Evolutionary conservation across 1,140 invertebrate species (phyloP), one percentile per base, ranked within the genome.

Genomic region (Mesaphorura yosii): DNA sequence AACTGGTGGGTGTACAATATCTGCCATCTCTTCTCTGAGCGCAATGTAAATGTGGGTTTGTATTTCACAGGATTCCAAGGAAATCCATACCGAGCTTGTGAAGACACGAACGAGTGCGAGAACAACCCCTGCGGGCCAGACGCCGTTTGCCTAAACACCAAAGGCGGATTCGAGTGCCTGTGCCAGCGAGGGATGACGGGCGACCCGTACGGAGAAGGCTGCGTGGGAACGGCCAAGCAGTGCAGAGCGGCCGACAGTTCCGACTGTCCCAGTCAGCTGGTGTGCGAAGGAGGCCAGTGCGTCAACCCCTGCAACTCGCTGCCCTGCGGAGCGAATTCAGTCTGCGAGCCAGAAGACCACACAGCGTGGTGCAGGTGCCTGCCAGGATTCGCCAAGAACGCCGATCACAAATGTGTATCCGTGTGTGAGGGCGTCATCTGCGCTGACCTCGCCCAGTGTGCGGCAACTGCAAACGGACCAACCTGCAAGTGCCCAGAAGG

Each of bases 401-500:
- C 76, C 37, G 78, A 78, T 51, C 84, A 83, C 48, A 79, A 84
- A 70, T 88, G 86, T 57, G 78, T 87, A 28, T 87, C 64, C 83
- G 82, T 81, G 59, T 93, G 88, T 64, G 79, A 87, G 51, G 79
- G 79, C 37, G 79, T 85, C 56, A 75, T 81, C 29, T 93, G 88
- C 66, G 86, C 81, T 2, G 65, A 72, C n/a, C 84, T 83, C 61
- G 87, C 87, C 1, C 80, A 86, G 47, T 93, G 88, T 66, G 86
- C 89, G 48, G 81, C 86, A n/a, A 85, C 86, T 23, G 78, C 80
- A 49, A 75, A 78, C 29, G 88, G 87, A 22, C 84, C 86, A 15
- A 88, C 86, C 2, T 93, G 88, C 66, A 84, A 84, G 66, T 93
- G 88, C 65, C 75, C 81, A 3, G 81, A 86, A 67, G 86, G 88